phyloP scores from a whole-genome alignment of 2,797 vertebrate species.

The Coregonus suidteri region DNA sequence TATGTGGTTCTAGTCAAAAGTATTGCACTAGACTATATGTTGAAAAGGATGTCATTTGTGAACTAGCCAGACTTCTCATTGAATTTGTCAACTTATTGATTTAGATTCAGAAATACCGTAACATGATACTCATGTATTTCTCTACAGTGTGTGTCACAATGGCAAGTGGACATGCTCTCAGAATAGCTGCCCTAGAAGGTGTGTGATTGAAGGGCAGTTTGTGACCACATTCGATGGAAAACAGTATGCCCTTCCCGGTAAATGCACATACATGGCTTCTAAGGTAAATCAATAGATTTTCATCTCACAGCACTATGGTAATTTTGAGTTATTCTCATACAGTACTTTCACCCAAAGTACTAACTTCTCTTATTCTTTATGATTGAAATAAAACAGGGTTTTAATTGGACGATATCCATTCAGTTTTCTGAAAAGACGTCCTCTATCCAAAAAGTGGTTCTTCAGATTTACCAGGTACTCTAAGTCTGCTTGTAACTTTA shows the following conservation, averaged over 20 bases:
- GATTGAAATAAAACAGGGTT: constrained; percentile 43
- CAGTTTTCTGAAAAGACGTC: constrained; percentile 41
- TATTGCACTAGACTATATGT: not conserved
- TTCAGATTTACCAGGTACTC: constrained; percentile 64
- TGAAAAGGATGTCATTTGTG: too few relatives aligned
- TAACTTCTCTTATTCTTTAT: not conserved
- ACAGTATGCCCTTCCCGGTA: constrained; percentile 70
- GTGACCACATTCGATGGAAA: constrained; percentile 80
- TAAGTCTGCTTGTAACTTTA: not conserved
- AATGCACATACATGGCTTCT: constrained; percentile 76
- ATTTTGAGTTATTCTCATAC: not conserved
- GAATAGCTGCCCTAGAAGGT: constrained; percentile 64
- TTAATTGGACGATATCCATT: constrained; percentile 58
- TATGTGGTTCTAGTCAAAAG: not conserved
- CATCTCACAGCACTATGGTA: not conserved
- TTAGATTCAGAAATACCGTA: not conserved
- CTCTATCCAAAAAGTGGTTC: constrained; percentile 40
- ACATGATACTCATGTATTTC: not conserved
- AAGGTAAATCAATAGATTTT: constrained; percentile 55
- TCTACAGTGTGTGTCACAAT: constrained; percentile 68
- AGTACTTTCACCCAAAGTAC: not conserved
- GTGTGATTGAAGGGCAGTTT: constrained; percentile 76
- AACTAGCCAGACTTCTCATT: too few relatives aligned
- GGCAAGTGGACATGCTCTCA: constrained; percentile 77
- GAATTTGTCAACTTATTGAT: not conserved